phyloP scores from a whole-genome alignment of 2,113 vertebrate species.

The Micronisus gabar region DNA sequence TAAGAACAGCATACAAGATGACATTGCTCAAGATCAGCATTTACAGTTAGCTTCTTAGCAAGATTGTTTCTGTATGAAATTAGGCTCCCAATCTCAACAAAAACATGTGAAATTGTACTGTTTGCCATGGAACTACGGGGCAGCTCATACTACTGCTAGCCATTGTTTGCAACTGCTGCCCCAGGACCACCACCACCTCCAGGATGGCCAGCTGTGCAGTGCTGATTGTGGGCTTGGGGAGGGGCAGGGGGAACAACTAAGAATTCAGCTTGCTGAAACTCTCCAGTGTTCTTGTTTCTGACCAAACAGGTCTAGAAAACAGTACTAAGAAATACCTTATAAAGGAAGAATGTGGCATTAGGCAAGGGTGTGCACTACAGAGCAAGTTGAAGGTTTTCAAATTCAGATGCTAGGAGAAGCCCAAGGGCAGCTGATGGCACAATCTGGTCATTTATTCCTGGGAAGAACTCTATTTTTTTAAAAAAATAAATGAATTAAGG shows the following conservation, averaged over 20 bases:
- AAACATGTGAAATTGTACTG: background rate
- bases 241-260: accelerated
- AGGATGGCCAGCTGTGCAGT: background rate
- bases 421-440: background rate
- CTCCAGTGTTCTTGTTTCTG: background rate
- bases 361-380: background rate
- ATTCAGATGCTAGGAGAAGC: background rate
- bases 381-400: background rate
- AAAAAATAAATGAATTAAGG: background rate
- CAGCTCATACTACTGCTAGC: background rate
- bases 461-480: background rate
- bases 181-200: accelerated
- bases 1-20: background rate
- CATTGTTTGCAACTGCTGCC: background rate
- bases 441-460: background rate
- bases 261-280: background rate
- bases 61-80: background rate
- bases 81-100: background rate
- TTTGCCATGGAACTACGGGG: background rate
- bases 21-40: background rate
- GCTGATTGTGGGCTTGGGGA: background rate
- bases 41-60: background rate
- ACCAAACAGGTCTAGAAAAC: background rate
- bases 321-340: background rate
- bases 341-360: background rate